Evolutionary conservation across 1,140 invertebrate genomes (phyloP).

Genomic region (Magallana ariakensis): DNA sequence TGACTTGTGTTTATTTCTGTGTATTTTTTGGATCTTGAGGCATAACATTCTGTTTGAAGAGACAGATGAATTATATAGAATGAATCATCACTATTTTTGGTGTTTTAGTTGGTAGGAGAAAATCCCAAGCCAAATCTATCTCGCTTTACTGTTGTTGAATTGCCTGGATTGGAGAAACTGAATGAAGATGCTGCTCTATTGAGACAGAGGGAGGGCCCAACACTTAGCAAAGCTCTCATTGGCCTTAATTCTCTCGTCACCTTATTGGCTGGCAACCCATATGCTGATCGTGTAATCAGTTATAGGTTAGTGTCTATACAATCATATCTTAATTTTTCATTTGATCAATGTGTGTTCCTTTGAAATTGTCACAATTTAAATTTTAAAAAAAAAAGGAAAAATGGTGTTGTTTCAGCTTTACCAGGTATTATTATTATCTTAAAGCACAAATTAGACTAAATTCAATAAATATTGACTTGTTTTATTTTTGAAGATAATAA

Average conservation of each 20-base stretch:
- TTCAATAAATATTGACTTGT: no score
- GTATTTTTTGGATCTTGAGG: background rate
- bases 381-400: no score
- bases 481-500: no score
- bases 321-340: no score
- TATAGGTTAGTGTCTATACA: slow-evolving; percentile 68
- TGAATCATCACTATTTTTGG: background rate
- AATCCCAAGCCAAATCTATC: slow-evolving; percentile 72
- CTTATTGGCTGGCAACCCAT: slow-evolving; percentile 68
- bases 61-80: background rate
- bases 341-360: no score
- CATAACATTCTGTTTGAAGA: background rate
- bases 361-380: no score
- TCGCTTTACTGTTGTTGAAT: slow-evolving; percentile 73
- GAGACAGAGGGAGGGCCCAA: slow-evolving; percentile 67
- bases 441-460: no score
- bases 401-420: no score
- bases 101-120: slow-evolving; percentile 70
- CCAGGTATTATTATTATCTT: no score
- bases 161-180: slow-evolving; percentile 76
- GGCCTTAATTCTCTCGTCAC: slow-evolving; percentile 69
- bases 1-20: background rate
- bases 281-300: slow-evolving; percentile 74
- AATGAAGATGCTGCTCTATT: slow-evolving; percentile 61
- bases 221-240: slow-evolving; percentile 68